Evolutionary conservation across 2,797 vertebrate species (phyloP), one percentile per base, ranked within the genome.

Genomic region (Chromobotia macracanthus): DNA sequence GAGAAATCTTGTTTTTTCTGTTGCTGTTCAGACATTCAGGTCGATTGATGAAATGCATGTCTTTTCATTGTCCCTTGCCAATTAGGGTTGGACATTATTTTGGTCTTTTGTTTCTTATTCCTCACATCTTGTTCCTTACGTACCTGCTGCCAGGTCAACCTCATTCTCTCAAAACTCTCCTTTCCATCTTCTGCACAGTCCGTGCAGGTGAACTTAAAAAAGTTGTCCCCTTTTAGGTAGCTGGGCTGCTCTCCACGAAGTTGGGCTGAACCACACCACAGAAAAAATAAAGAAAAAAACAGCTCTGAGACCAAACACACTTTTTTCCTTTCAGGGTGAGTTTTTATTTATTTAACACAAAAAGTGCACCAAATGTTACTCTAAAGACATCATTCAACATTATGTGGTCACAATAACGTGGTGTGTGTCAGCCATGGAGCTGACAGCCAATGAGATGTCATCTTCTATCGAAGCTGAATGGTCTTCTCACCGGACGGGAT

Each of bases 171-270:
- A 23, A 94, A 98, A 71, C 92, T 96, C 84, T 99, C 97, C 88
- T 98, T 97, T 19, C 94, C 92, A 41, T 97, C 96, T 61, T 96
- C 96, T 0, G 95, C 94, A 85, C 97, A 99, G 85, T 95, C 92
- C 0, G 75, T 93, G 89, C 97, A 99, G 83, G 88, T 87, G 80
- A 99, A 98, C 83, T 96, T 96, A 84, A 98, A 99, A 88, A 98
- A 99, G 90, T 99, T 99, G 88, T 99, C 97, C n/a, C 97, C 97
- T 81, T 98, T 99, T 86, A 99, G 94, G 89, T 98, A 97, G 89
- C 97, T 99, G 77, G 97, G 96, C 87, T 97, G 95, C 77, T 95
- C 92, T 71, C 95, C 89, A 23, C 90, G 94, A 64, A 99, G 91
- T 91, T 98, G 96, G 88, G 92, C 97, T 99, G 90, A 69, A 83